Base-by-base conservation (phyloP, 2,113 vertebrate species). In the Nansenia antarctica region DNA sequence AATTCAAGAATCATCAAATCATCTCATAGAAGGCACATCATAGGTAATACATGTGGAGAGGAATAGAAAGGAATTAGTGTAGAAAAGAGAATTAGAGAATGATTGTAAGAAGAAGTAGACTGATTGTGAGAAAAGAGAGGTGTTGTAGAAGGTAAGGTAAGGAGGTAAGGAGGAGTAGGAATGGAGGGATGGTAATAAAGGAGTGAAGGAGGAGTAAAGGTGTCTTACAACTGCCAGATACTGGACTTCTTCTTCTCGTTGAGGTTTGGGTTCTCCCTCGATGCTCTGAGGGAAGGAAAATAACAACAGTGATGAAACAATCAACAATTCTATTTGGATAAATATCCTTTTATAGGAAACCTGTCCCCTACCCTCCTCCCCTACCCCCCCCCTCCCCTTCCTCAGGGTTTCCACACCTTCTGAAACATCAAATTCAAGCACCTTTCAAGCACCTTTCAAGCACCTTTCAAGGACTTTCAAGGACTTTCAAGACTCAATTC, bases 141-240 rank as follows among this genome's bases (percentile, higher is more conserved):
- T 42, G 14, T 2, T 3, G 37, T 42, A 42, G 18, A 42, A 1
- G 15, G 15, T 15, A 49, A 49, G 45, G 45, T 3, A 55, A 9
- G 9, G 53, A 54, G n/a, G n/a, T n/a, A n/a, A n/a, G n/a, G n/a
- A 11, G 52, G 9, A 37, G n/a, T 68, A 42, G 12, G 15, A 18
- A 18, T 15, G n/a, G 18, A 49, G 45, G 0, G 45, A 7, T 20
- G 45, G 45, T 49, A 47, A 18, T 4, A 47, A 6, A 1, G 18
- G 3, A 1, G 15, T 18, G 24, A n/a, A 31, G 7, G 72, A 63
- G 63, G 37, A 70, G 57, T 12, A 11, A 31, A 31, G 59, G 35
- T 20, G 81, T 93, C 97, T 97, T 93, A 99, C 98, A 99, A 99
- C 73, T 99, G 98, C 98, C 98, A 99, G 83, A 99, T 95, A 85